Evolutionary conservation across 2,113 vertebrate genomes (phyloP), one percentile per base, ranked within the genome.

Genomic region (Capreolus pygargus): DNA sequence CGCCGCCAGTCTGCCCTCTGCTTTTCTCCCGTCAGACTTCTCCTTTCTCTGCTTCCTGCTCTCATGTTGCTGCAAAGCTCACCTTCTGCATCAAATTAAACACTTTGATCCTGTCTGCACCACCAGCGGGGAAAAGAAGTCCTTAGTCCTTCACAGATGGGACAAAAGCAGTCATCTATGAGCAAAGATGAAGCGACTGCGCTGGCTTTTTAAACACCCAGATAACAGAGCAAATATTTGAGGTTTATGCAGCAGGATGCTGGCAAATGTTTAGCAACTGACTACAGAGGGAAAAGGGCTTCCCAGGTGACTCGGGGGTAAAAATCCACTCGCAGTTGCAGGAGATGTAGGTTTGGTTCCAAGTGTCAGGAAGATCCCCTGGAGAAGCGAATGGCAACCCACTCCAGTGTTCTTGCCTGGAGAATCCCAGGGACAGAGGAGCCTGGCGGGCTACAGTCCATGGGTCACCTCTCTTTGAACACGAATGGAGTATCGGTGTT

Each of bases 41-140:
- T 91, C 57, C 30, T 50, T 50, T 61, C 21, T 14, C n/a, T 28
- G 39, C 17, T 33, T 25, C 12, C 4, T 60, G 55, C 1, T 1
- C 12, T 82, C 11, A 6, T 0, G 6, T 28, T 3, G 14, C 3
- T 12, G 2, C 47, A 28, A 15, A 57, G 9, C 3, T 36, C 47
- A 6, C 2, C 2, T 27, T n/a, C 0, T 19, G 15, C 23, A 57
- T 39, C 36, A 36, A 8, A 52, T 23, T 19, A 70, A n/a, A 43
- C n/a, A 85, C 33, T 15, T 23, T 28, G 16, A 25, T 78, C 27
- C 21, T 23, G 6, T 16, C 23, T 19, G n/a, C 21, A 21, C 6
- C 30, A 15, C 25, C 10, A n/a, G 28, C 0, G 4, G 55, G 27
- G n/a, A 19, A 9, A 33, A 16, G 30, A 78, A 21, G 52, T 16